These are phyloP conservation scores for Tricholaema leucomelas DNA, from an alignment of 2,113 vertebrate genomes.

Conservation along the genomic window DNA sequence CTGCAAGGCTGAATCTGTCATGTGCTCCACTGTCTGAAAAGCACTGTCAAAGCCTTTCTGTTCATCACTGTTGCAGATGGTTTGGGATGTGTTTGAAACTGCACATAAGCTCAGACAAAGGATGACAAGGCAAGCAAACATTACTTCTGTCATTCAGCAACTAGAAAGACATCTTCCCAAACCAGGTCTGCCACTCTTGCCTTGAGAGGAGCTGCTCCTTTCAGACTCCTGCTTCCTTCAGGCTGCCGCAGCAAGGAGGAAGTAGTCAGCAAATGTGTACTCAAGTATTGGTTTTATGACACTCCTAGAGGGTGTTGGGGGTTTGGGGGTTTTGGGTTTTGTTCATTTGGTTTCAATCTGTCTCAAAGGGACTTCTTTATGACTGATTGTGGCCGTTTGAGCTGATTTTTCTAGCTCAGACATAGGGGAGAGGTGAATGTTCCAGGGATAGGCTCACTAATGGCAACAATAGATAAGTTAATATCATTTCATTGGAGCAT, in stretches of 20 bases:
- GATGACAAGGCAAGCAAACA: constrained; percentile 10
- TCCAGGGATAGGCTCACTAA: no score
- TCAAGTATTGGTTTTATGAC: not conserved
- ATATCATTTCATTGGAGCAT: no score
- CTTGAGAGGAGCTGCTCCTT: constrained; percentile 13
- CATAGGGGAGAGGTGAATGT: no score
- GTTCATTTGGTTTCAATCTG: not conserved
- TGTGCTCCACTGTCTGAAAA: not conserved
- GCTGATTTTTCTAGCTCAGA: no score
- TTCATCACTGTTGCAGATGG: constrained; percentile 15
- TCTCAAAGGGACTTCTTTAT: not conserved
- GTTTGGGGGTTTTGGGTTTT: not conserved
- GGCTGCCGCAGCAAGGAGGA: not conserved
- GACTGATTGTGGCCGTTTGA: no score
- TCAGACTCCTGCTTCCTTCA: constrained; percentile 28
- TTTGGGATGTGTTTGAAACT: not conserved
- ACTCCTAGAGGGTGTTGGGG: not conserved
- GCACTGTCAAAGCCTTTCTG: not conserved
- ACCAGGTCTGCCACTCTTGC: not conserved
- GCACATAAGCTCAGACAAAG: not conserved
- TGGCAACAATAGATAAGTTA: no score
- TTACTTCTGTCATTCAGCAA: not conserved
- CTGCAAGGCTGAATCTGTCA: not conserved
- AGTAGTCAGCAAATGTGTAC: constrained; percentile 2
- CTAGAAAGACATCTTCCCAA: not conserved